A percentile compares a stretch with the other conserved stretches of the same genome.
These are phyloP conservation scores for Laupala kohalensis DNA, from an alignment of 1,140 invertebrate species.

Conservation along the genomic window DNA sequence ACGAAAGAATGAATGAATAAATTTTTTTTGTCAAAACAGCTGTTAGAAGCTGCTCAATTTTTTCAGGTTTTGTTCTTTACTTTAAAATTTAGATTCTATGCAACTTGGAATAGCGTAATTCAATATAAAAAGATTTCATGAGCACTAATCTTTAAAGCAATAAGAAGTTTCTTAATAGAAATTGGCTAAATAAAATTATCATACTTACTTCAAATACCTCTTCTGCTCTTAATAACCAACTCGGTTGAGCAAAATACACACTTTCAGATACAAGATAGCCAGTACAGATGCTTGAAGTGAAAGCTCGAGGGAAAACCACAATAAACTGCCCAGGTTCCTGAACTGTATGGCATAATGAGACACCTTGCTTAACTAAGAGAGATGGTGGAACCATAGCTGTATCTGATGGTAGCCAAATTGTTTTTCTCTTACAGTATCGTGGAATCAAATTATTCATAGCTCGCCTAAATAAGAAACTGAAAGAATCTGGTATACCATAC, in stretches of 20 bases:
- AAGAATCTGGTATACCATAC: conserved; percentile 72
- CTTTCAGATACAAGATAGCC: conserved; percentile 86
- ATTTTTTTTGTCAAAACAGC: too few species aligned
- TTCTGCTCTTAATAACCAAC: conserved; percentile 63
- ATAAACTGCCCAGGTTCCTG: conserved; percentile 85
- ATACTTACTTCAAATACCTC: conserved; percentile 64
- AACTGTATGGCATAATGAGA: conserved; percentile 62
- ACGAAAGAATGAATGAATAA: too few species aligned
- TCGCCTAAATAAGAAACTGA: conserved; percentile 56
- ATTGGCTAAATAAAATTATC: too few species aligned
- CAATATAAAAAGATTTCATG: too few species aligned
- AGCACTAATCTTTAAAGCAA: too few species aligned
- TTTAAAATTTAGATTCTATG: too few species aligned
- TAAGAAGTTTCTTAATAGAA: too few species aligned
- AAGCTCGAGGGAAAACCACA: conserved; percentile 79
- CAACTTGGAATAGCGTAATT: too few species aligned
- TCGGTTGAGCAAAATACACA: conserved; percentile 77
- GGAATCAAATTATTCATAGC: conserved; percentile 69
- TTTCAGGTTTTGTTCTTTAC: too few species aligned
- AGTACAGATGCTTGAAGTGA: conserved; percentile 78
- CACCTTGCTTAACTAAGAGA: conserved; percentile 57
- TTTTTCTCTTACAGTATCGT: conserved; percentile 60
- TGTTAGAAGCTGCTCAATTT: too few species aligned
- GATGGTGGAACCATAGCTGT: conserved; percentile 90
- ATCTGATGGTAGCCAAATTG: conserved; percentile 80